Evolutionary conservation across 2,113 vertebrate genomes (phyloP), one percentile per base, ranked within the genome.

Genomic region (Microcebus tavaratra): DNA sequence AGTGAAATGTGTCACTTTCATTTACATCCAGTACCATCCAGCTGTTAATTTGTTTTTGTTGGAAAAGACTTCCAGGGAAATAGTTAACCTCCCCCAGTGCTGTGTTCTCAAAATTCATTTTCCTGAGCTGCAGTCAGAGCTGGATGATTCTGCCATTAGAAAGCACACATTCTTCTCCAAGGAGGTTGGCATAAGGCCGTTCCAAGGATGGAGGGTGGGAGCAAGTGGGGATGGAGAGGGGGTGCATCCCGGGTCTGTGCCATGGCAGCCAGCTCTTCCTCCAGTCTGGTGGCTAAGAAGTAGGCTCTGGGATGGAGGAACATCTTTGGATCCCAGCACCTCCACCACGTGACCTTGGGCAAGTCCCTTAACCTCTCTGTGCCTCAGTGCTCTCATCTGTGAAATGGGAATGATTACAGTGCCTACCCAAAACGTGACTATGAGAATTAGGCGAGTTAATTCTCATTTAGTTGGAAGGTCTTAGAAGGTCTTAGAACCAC

Each of bases 21-120:
- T 89, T 96, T 86, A 83, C 17, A 61, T 91, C 79, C 36, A 34
- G 36, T 88, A 18, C 53, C 34, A n/a, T 88, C 59, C 34, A 81
- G 78, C 79, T 88, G 65, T 81, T 96, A 84, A 88, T 97, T 96
- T 95, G 45, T 61, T 92, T 96, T 92, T 73, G 29, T 91, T 92
- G 92, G 88, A 73, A 95, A 95, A 89, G 85, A 83, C 75, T 94
- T 96, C 89, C 2, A 75, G 76, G 53, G 91, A 92, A 92, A 86
- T 73, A 91, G 88, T 96, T 95, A 31, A 61, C 88, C 29, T 80
- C 17, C 70, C 31, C 31, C 42, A 45, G 42, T 39, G 9, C 63
- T 63, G 42, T 75, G 55, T 85, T 83, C 50, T 92, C 34, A 73
- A 39, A 84, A 68, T 96, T 76, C 9, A 17, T 80, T 92, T 82